Percentiles rank a stretch among this genome's conserved stretches.
Conservation (phyloP, 1,140 invertebrate species). For the Campoletis sonorensis region DNA sequence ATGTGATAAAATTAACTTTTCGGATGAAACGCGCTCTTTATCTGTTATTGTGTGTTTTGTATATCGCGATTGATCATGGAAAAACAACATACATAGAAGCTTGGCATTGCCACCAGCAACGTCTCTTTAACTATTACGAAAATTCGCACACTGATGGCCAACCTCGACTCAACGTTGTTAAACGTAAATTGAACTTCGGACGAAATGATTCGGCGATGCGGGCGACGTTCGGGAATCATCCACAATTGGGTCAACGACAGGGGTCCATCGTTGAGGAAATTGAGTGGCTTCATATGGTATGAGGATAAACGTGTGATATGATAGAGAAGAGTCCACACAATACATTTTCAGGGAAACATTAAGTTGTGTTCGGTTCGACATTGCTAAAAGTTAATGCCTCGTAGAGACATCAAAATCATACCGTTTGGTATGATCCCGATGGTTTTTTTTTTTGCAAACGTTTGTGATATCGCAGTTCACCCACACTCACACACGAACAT, state of each 20-base stretch:
- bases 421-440: no score
- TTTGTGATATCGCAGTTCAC: no score
- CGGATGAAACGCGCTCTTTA: background rate
- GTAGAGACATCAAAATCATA: no score
- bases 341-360: no score
- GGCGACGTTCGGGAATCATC: background rate
- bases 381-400: no score
- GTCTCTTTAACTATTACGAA: background rate
- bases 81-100: background rate
- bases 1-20: no score
- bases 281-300: background rate
- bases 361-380: no score
- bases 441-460: no score
- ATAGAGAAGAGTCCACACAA: no score
- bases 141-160: background rate
- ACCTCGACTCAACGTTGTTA: background rate
- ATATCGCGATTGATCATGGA: conserved; percentile 14
- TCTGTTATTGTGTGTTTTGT: background rate
- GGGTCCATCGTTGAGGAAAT: conserved; percentile 7
- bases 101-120: background rate
- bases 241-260: background rate
- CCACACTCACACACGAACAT: no score
- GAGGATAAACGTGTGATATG: background rate
- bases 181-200: conserved; percentile 21
- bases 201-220: background rate